Base-by-base conservation (phyloP, 2,113 vertebrate species). In the Indicator maculatus region DNA sequence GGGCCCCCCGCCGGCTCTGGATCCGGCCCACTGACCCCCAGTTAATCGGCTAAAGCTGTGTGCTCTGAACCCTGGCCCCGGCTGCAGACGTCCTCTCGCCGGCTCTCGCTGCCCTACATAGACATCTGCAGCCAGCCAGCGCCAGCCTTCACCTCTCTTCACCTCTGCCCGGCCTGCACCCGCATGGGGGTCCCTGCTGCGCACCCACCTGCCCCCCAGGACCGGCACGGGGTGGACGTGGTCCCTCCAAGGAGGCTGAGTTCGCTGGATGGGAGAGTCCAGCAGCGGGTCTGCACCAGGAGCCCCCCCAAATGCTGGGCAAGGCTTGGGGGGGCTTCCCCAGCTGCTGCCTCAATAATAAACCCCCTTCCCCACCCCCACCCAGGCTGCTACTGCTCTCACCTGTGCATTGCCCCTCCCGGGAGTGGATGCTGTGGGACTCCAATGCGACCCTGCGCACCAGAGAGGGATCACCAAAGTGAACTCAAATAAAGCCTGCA, bases 1-100 rank as follows among this genome's bases (percentile, higher is more conserved):
- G 36, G 65, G 13, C 23, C 65, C 63, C 75, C 24, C 1, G 6
- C 27, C 6, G 5, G 85, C 83, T 66, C 66, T 33, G 73, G 73
- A 78, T 72, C 86, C 74, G 69, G 90, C 92, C 96, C 92, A 93
- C 95, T 95, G 96, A 95, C 95, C 93, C 93, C 86, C 90, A 84
- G 93, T 69, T 95, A 93, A 96, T 93, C 95, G n/a, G 93, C 88
- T 95, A 83, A 95, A 93, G 79, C 69, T 3, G 12, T 72, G 14
- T 3, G 24, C 83, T 92, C 61, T 94, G 92, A 95, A 64, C 92
- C 73, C 77, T 91, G 92, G 65, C 85, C 78, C 52, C 5, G 8
- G 73, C 69, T 27, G 5, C n/a, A 6, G 86, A 56, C 17, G 11
- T 16, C 2, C 72, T 89, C 12, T 71, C 5, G 31, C 81, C 11